phyloP scores from a whole-genome alignment of 2,888 invertebrate genomes.

The Halictus quadricinctus region DNA sequence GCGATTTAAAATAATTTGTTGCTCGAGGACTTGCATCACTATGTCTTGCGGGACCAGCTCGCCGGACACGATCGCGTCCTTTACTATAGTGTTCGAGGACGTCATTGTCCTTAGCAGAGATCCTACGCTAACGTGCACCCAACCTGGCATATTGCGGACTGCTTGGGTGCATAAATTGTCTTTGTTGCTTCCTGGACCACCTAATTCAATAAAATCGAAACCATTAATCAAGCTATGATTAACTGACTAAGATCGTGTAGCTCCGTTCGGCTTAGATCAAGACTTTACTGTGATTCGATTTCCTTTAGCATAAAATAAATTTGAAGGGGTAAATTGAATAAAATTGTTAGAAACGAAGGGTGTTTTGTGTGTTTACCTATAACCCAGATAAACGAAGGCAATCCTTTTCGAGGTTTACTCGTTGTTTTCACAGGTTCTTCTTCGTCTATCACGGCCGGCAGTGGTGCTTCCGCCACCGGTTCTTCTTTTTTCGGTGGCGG shows the following conservation, averaged over 20 bases:
- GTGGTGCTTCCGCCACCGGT: conserved; percentile 59
- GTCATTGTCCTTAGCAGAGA: conserved; percentile 90
- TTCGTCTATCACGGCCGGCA: conserved; percentile 64
- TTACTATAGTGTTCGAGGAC: conserved; percentile 86
- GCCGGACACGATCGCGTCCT: conserved; percentile 89
- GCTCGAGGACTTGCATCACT: conserved; percentile 89
- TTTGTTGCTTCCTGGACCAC: conserved; percentile 97
- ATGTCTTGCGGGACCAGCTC: conserved; percentile 92
- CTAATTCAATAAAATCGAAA: conserved; percentile 76
- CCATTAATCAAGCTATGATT: not conserved
- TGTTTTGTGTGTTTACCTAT: conserved; percentile 79
- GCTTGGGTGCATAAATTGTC: conserved; percentile 90
- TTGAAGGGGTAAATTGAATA: not conserved
- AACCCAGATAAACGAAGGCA: conserved; percentile 83
- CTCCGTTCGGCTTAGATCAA: too few relatives aligned
- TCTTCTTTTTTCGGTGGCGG: conserved; percentile 60
- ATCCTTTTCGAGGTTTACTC: conserved; percentile 75
- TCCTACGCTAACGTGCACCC: conserved; percentile 92
- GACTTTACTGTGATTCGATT: too few relatives aligned
- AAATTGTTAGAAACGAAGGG: not conserved
- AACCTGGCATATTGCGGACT: conserved; percentile 87
- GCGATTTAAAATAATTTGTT: conserved; percentile 84
- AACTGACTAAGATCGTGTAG: too few relatives aligned
- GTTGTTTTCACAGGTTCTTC: conserved; percentile 74
- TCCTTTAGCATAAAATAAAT: not conserved